A percentile compares a stretch with the other conserved stretches of the same genome.
Conservation (phyloP, 2,113 vertebrate species). For the Psittacula cyanocephala region DNA sequence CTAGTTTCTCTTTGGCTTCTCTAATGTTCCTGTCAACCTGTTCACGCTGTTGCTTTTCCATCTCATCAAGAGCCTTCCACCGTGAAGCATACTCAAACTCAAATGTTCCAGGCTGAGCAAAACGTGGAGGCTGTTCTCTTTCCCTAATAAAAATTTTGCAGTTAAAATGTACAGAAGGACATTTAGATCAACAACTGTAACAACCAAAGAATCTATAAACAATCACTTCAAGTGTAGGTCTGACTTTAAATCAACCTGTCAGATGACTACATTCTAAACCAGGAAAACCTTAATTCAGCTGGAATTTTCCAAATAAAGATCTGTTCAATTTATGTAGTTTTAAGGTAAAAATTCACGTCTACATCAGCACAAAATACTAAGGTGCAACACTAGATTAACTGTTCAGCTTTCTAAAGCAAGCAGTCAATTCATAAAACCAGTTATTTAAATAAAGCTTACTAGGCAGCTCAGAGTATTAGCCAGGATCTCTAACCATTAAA, state of each 20-base stretch:
- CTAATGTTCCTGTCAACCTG: conserved; percentile 94
- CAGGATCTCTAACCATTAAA: background rate
- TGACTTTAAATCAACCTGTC: background rate
- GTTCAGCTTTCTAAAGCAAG: background rate
- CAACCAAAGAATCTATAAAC: background rate
- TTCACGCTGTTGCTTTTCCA: conserved; percentile 94
- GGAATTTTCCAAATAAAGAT: background rate
- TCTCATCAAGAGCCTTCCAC: conserved; percentile 97
- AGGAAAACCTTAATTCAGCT: background rate
- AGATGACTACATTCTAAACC: background rate
- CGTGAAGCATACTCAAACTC: conserved; percentile 98
- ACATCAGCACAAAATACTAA: background rate
- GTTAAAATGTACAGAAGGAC: conserved; percentile 42
- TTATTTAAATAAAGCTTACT: background rate
- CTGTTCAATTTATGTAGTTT: background rate
- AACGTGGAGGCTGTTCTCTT: conserved; percentile 88
- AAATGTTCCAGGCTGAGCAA: conserved; percentile 96
- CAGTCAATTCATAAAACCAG: background rate
- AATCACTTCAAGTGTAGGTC: background rate
- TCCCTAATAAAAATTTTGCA: conserved; percentile 78
- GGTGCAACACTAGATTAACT: background rate
- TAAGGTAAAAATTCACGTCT: background rate
- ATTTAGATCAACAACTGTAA: background rate
- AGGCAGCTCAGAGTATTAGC: background rate
- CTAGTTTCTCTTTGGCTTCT: conserved; percentile 96